Evolutionary conservation across 37 sponge, comb jelly and placozoan genomes (phyloP).

Genomic region (Ianthella basta): DNA sequence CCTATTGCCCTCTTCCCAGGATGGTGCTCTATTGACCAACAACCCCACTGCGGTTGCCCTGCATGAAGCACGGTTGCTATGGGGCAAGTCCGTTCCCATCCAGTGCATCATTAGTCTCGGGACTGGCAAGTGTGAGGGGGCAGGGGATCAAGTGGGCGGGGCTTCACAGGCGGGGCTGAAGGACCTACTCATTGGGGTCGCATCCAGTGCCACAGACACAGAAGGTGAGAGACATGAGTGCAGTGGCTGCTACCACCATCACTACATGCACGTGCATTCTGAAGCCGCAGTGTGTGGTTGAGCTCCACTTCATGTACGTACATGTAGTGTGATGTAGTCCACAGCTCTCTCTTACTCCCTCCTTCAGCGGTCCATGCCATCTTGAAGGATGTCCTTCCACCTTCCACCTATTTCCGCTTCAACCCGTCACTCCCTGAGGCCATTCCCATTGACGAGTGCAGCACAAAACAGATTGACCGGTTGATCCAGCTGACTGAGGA

Average conservation of each 20-base stretch:
- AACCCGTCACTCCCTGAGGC: constrained; percentile 77
- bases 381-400: constrained; percentile 65
- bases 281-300: too few relatives aligned
- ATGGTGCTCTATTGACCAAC: constrained; percentile 89
- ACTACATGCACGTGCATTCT: too few relatives aligned
- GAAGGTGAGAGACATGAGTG: constrained; percentile 57
- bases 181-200: constrained; percentile 73
- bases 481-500: constrained; percentile 60
- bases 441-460: constrained; percentile 75
- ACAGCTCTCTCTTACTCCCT: not conserved
- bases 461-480: constrained; percentile 55
- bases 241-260: too few relatives aligned
- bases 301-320: too few relatives aligned
- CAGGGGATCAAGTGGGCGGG: not conserved
- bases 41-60: constrained; percentile 88
- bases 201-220: constrained; percentile 83
- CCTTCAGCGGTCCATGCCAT: constrained; percentile 74
- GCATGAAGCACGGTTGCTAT: constrained; percentile 81
- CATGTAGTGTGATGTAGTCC: not conserved
- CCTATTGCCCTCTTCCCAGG: constrained; percentile 45
- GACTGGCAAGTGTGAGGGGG: constrained; percentile 59
- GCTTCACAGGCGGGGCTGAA: constrained; percentile 7
- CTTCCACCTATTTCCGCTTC: constrained; percentile 77
- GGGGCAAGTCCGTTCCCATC: constrained; percentile 74
- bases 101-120: constrained; percentile 89